Base-by-base conservation (phyloP, 1,140 invertebrate species). In the Caerostris darwini region DNA sequence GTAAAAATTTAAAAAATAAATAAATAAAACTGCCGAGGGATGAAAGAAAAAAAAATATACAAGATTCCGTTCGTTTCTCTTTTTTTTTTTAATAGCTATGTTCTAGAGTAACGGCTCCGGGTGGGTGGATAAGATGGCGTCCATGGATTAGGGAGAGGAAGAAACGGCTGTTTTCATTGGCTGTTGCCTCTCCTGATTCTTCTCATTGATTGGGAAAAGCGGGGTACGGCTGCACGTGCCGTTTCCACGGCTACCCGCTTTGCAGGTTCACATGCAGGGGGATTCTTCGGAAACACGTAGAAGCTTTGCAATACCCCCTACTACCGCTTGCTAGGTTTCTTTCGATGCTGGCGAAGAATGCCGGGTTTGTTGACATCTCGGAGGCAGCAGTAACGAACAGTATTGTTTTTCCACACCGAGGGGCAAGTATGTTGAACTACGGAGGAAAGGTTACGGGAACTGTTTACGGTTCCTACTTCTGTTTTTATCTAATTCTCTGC, bases 101-200 rank as follows among this genome's bases (percentile, higher is more conserved):
- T 85, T 85, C 61, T 57, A 50, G n/a, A 19, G 71, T 54, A 19
- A 53, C 34, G 17, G 19, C 12, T 19, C 58, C 59, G 90, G 90
- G 90, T 67, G 90, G 90, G 90, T 85, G 90, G 77, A 81, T 56
- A 61, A 53, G 17, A 85, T 81, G 92, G 92, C 92, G 92, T 94
- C 92, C 83, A 58, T 58, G 67, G 90, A 92, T 87, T 50, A 86
- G 34, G 58, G 67, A 59, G 57, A 87, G 61, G 92, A 77, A 61
- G 86, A 88, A 69, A 82, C 67, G 67, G 77, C 58, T 57, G 5
- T 87, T 58, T 61, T 54, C 64, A 93, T 93, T 93, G 85, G 92
- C 92, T 88, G 69, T 5, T 34, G 92, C 56, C 64, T 50, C 50
- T 94, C 86, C 61, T 54, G 61, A 69, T 88, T 86, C 86, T 92